A percentile compares a stretch with the other conserved stretches of the same genome.
phyloP scores from a whole-genome alignment of 2,888 invertebrate species.

The Clanis bilineata region DNA sequence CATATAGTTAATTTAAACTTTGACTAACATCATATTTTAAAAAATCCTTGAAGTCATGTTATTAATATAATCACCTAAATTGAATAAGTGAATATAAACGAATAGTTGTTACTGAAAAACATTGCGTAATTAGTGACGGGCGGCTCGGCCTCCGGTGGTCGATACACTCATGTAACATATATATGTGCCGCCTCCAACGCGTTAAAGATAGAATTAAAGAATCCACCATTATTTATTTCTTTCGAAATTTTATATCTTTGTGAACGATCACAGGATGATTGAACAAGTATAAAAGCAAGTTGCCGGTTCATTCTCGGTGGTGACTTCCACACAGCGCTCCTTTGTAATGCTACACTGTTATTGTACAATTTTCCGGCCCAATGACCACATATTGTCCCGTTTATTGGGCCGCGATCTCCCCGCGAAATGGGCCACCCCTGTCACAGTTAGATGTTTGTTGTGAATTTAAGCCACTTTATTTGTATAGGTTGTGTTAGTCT shows the following conservation, averaged over 20 bases:
- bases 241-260: background rate
- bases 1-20: too few relatives aligned
- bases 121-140: too few relatives aligned
- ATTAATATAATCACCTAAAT: too few relatives aligned
- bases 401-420: conserved; percentile 14
- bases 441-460: conserved; percentile 12
- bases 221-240: background rate
- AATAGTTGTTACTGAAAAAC: too few relatives aligned
- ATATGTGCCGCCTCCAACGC: too few relatives aligned
- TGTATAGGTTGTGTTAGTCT: background rate
- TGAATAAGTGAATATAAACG: too few relatives aligned
- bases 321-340: conserved; percentile 18
- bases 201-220: too few relatives aligned
- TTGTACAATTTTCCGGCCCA: conserved; percentile 35
- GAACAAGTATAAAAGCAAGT: conserved; percentile 15
- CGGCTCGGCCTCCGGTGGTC: too few relatives aligned
- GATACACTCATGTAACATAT: too few relatives aligned
- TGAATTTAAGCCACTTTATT: background rate
- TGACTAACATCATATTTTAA: too few relatives aligned
- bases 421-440: conserved; percentile 2
- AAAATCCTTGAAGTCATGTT: too few relatives aligned
- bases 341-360: conserved; percentile 26
- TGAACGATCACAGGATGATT: conserved; percentile 5
- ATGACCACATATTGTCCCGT: conserved; percentile 21
- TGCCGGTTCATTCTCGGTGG: background rate